phyloP scores from a whole-genome alignment of 1,140 invertebrate genomes.

The Centruroides vittatus region DNA sequence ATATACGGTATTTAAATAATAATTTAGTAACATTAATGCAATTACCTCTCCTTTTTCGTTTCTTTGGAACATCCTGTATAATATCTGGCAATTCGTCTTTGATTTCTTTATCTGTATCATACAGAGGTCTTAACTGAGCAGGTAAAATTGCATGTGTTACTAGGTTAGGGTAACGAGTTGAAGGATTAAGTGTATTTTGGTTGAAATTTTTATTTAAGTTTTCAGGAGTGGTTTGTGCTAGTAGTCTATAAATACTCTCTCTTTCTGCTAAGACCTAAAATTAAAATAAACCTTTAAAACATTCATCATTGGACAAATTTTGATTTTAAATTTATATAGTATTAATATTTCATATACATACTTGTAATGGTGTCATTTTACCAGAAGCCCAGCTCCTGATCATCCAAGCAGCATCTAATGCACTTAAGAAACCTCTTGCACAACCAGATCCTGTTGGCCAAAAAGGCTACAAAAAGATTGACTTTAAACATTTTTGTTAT shows the following conservation, averaged over 20 bases:
- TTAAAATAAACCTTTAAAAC: neutral
- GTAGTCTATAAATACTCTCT: conserved; percentile 78
- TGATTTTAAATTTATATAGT: neutral
- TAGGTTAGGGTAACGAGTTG: conserved; percentile 42
- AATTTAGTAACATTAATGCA: too few relatives aligned
- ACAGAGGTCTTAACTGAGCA: conserved; percentile 40
- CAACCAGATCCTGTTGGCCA: conserved; percentile 98
- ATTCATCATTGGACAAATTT: neutral
- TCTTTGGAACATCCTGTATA: conserved; percentile 21
- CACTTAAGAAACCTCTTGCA: conserved; percentile 89
- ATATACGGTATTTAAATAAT: too few relatives aligned
- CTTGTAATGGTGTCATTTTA: conserved; percentile 30
- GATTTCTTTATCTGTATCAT: conserved; percentile 23
- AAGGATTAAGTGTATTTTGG: conserved; percentile 78
- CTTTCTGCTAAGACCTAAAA: conserved; percentile 80
- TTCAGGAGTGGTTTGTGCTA: conserved; percentile 91
- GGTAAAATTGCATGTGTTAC: conserved; percentile 46
- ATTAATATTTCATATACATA: conserved; percentile 7
- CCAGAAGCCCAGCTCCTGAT: conserved; percentile 62
- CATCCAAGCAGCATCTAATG: conserved; percentile 92
- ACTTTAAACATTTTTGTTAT: neutral
- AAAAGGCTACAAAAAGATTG: conserved; percentile 54
- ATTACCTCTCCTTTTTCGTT: conserved; percentile 1
- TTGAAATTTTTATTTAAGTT: conserved; percentile 80
- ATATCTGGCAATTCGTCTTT: conserved; percentile 26